Percentiles rank a stretch among this genome's conserved stretches.
phyloP scores from a whole-genome alignment of 2,797 vertebrate genomes.

The Varecia variegata region DNA sequence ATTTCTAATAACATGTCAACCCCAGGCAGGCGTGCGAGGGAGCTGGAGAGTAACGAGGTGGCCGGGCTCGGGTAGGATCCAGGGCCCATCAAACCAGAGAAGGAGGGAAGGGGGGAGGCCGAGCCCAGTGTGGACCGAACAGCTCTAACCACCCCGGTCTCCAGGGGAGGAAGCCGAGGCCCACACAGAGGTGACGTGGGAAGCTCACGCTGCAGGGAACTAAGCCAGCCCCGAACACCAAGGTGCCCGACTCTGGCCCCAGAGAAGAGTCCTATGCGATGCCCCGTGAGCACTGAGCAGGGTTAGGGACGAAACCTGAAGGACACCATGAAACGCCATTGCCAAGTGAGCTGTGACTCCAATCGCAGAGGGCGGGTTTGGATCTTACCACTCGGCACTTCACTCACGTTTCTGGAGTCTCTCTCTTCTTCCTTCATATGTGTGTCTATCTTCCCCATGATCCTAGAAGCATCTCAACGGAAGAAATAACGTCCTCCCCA shows the following conservation, averaged over 20 bases:
- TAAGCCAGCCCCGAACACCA: background rate
- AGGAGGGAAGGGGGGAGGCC: too few species aligned
- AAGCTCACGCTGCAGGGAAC: background rate
- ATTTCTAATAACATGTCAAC: conserved; percentile 47
- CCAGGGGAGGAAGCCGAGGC: background rate
- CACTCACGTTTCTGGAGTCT: background rate
- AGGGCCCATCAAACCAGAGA: background rate
- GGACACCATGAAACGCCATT: rapidly evolving
- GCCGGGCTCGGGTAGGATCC: background rate
- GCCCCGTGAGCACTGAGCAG: rapidly evolving
- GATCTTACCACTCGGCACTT: rapidly evolving
- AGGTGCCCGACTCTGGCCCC: background rate
- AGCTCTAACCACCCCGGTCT: background rate
- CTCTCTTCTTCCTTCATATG: background rate
- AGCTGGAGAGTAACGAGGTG: background rate
- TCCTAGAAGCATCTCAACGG: background rate
- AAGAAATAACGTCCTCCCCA: background rate
- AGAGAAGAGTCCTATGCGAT: rapidly evolving
- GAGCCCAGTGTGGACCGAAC: rapidly evolving
- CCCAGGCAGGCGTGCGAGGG: background rate
- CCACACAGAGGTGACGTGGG: background rate
- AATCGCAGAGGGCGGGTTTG: rapidly evolving
- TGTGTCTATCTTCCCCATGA: background rate
- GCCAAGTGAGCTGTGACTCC: background rate
- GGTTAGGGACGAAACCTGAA: rapidly evolving